A percentile compares a stretch with the other conserved stretches of the same genome.
These are phyloP conservation scores for Onychorhynchus coronatus DNA, from an alignment of 2,113 vertebrate genomes.

Conservation along the genomic window DNA sequence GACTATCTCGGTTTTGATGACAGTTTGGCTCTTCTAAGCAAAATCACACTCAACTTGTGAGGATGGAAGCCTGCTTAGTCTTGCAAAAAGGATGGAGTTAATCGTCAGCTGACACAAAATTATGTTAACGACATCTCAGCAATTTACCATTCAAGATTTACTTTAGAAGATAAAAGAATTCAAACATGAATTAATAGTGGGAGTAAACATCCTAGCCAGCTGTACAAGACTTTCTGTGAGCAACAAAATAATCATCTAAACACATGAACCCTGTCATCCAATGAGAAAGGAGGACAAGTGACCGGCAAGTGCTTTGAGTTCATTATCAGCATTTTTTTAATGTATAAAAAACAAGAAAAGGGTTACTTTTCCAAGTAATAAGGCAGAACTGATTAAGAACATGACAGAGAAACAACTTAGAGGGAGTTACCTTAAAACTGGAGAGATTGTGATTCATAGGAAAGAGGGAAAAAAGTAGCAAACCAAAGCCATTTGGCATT, in stretches of 20 bases:
- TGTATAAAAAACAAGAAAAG: neutral
- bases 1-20: neutral
- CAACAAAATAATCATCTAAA: neutral
- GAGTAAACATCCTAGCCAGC: neutral
- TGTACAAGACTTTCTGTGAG: neutral
- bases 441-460: neutral
- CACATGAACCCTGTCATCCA: neutral
- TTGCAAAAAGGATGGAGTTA: neutral
- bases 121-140: neutral
- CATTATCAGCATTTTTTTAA: neutral
- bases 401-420: neutral
- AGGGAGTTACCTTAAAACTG: neutral
- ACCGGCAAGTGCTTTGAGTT: neutral
- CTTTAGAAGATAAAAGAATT: neutral
- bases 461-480: neutral
- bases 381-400: neutral
- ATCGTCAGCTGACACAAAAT: neutral
- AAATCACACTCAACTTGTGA: neutral
- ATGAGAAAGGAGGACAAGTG: neutral
- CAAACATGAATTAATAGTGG: neutral
- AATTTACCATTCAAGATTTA: neutral
- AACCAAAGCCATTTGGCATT: neutral
- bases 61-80: neutral
- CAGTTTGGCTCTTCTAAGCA: neutral
- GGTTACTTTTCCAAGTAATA: neutral